phyloP scores from a whole-genome alignment of 2,888 invertebrate species.

The Acleris cristana region DNA sequence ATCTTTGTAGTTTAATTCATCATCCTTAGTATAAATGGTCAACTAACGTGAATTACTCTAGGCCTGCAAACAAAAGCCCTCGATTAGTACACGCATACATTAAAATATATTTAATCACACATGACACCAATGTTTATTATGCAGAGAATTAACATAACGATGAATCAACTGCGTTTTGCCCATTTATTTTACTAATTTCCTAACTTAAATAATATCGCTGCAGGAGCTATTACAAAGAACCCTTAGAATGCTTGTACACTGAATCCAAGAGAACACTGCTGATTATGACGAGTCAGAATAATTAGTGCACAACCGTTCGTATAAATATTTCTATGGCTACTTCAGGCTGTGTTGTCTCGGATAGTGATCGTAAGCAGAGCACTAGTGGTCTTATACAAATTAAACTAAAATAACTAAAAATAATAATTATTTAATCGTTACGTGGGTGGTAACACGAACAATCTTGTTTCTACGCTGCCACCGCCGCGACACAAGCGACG shows the following conservation, averaged over 20 bases:
- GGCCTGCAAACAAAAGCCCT: slow-evolving; percentile 65
- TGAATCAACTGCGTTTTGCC: slow-evolving; percentile 21
- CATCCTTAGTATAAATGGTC: slow-evolving; percentile 71
- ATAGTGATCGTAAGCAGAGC: no score
- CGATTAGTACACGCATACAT: slow-evolving; percentile 31
- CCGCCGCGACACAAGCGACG: slow-evolving; percentile 2
- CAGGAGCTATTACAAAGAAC: slow-evolving; percentile 7
- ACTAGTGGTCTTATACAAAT: neutral
- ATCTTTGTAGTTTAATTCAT: slow-evolving; percentile 70
- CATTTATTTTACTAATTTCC: slow-evolving; percentile 13
- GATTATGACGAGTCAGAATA: no score
- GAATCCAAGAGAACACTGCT: no score
- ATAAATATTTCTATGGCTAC: no score
- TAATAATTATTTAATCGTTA: neutral
- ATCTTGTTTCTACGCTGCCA: slow-evolving; percentile 15
- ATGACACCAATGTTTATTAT: slow-evolving; percentile 31
- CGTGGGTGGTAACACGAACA: slow-evolving; percentile 4
- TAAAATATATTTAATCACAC: slow-evolving; percentile 30
- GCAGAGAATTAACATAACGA: slow-evolving; percentile 27
- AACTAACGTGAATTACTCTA: slow-evolving; percentile 70
- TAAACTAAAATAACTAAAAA: neutral
- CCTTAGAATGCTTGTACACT: neutral
- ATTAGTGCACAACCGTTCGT: no score
- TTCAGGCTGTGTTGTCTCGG: no score
- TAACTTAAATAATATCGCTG: slow-evolving; percentile 22